Conservation (phyloP, 1,140 invertebrate genomes). For the Drosophila pseudoananassae region DNA sequence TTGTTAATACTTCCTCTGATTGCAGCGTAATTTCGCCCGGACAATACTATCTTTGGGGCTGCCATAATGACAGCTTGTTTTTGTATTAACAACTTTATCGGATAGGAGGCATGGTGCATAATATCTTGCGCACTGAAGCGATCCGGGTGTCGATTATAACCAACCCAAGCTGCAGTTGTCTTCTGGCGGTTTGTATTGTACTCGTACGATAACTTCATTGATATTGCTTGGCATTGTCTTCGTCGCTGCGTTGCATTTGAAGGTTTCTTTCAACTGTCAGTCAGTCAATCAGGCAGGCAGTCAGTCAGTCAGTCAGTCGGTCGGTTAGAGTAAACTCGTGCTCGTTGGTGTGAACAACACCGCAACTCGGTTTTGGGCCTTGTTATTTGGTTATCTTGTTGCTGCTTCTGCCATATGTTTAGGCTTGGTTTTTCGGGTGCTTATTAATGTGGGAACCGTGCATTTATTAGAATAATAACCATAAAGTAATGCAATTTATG, state of each 20-base stretch:
- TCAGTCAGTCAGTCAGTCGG: slow-evolving; percentile 33
- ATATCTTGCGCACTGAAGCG: slow-evolving; percentile 58
- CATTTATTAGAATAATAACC: slow-evolving; percentile 77
- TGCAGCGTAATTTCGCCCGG: slow-evolving; percentile 5
- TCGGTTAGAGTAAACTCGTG: slow-evolving; percentile 45
- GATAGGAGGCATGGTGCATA: slow-evolving; percentile 37
- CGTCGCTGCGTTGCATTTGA: slow-evolving; percentile 66
- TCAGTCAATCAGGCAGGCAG: slow-evolving; percentile 32
- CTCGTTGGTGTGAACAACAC: slow-evolving; percentile 70
- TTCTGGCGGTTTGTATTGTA: slow-evolving; percentile 38
- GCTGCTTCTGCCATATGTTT: slow-evolving; percentile 31
- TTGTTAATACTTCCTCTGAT: slow-evolving; percentile 30
- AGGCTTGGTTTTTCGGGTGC: slow-evolving; percentile 50
- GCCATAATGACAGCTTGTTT: slow-evolving; percentile 53
- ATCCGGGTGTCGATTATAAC: slow-evolving; percentile 62
- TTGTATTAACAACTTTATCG: slow-evolving; percentile 58
- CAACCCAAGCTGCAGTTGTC: slow-evolving; percentile 39
- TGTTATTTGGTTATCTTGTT: slow-evolving; percentile 34
- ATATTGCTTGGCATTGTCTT: slow-evolving; percentile 75
- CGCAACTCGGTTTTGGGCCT: slow-evolving; percentile 30
- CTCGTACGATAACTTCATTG: slow-evolving; percentile 70
- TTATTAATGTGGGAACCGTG: slow-evolving; percentile 75
- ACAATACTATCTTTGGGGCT: slow-evolving; percentile 37
- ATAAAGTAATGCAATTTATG: slow-evolving; percentile 73
- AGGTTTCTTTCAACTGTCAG: slow-evolving; percentile 73